A percentile compares a stretch with the other conserved stretches of the same genome.
Conservation (phyloP, 2,888 invertebrate species). For the Plagodis pulveraria region DNA sequence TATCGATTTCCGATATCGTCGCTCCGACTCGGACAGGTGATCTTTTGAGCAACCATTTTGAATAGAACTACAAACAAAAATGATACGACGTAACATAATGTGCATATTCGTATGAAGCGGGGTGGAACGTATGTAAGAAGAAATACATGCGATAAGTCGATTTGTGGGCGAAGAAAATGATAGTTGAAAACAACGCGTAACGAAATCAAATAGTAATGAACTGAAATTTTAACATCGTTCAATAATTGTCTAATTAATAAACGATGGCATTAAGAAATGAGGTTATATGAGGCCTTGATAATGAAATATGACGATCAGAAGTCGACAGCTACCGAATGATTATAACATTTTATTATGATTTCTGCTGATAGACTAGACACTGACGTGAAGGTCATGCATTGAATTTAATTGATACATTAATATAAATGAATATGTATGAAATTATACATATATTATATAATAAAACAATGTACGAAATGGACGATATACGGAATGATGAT, state of each 20-base stretch:
- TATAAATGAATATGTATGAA: slow-evolving; percentile 38
- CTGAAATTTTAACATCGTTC: not conserved
- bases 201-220: too few species aligned
- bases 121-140: slow-evolving; percentile 41
- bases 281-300: not conserved
- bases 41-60: slow-evolving; percentile 84
- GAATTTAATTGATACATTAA: slow-evolving; percentile 40
- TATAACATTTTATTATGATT: too few species aligned
- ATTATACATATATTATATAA: slow-evolving; percentile 32
- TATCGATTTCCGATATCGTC: slow-evolving; percentile 79
- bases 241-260: not conserved
- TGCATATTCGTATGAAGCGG: slow-evolving; percentile 77
- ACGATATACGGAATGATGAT: too few species aligned
- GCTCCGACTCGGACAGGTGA: slow-evolving; percentile 82
- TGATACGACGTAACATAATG: slow-evolving; percentile 84
- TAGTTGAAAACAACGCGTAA: not conserved
- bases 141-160: slow-evolving; percentile 19
- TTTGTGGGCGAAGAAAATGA: not conserved
- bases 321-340: too few species aligned
- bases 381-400: slow-evolving; percentile 45
- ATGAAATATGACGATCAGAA: not conserved
- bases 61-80: slow-evolving; percentile 85
- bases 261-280: not conserved
- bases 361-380: slow-evolving; percentile 6
- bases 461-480: slow-evolving; percentile 33